Conservation (phyloP, 2,113 vertebrate genomes). For the Pimephales promelas region DNA sequence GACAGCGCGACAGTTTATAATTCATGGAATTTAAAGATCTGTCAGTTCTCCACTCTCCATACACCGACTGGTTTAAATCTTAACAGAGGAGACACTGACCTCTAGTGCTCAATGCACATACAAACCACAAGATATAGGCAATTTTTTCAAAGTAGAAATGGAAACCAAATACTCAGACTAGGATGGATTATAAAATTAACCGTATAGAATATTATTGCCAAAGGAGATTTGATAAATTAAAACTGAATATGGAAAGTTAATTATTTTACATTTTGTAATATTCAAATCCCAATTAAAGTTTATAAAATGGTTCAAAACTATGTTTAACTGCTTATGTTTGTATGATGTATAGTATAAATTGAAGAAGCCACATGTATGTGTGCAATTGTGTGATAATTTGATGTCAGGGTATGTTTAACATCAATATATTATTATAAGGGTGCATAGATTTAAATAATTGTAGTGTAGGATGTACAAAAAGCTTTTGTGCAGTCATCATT, state of each 20-base stretch:
- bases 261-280: background rate
- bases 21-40: background rate
- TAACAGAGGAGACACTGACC: slow-evolving; percentile 54
- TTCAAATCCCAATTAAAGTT: no score
- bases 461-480: background rate
- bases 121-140: background rate
- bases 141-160: background rate
- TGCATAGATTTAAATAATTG: background rate
- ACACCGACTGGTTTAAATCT: background rate
- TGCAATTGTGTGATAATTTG: background rate
- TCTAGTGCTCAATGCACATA: slow-evolving; percentile 62
- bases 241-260: background rate
- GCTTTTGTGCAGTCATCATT: background rate
- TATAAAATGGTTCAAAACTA: no score
- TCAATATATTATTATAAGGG: no score
- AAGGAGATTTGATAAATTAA: background rate
- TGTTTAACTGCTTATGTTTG: no score
- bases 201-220: background rate
- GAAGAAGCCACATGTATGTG: background rate
- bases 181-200: background rate
- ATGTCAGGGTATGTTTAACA: background rate
- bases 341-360: background rate
- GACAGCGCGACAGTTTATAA: background rate
- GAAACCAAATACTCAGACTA: background rate
- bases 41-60: background rate